Evolutionary conservation across 2,888 invertebrate genomes (phyloP).

Genomic region (Xylota sylvarum): DNA sequence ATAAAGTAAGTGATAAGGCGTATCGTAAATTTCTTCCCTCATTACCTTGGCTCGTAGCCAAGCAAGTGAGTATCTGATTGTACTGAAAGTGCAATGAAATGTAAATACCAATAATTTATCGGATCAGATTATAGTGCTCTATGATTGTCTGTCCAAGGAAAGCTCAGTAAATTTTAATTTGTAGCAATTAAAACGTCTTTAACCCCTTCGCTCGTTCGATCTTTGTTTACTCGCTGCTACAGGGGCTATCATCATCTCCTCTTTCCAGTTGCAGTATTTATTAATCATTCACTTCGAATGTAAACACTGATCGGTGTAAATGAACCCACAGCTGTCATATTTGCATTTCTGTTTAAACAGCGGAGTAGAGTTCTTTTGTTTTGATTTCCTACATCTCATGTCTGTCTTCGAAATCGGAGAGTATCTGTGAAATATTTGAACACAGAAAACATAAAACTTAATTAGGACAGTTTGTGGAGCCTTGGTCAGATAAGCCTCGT

Average conservation of each 20-base stretch:
- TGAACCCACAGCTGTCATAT: slow-evolving; percentile 39
- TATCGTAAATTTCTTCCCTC: not conserved
- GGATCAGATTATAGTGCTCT: not conserved
- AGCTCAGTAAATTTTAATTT: slow-evolving; percentile 1
- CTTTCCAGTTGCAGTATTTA: slow-evolving; percentile 1
- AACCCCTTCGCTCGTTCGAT: not conserved
- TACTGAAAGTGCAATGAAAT: not conserved
- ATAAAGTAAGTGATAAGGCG: slow-evolving; percentile 5
- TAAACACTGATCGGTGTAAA: slow-evolving; percentile 48
- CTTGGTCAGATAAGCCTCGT: not conserved
- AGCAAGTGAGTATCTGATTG: not conserved
- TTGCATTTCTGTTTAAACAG: slow-evolving; percentile 37
- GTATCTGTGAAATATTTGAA: slow-evolving; percentile 2
- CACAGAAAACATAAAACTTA: slow-evolving; percentile 11
- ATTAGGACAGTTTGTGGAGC: not conserved
- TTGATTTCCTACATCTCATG: not conserved
- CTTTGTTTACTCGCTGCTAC: not conserved
- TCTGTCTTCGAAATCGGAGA: not conserved
- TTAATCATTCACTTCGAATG: slow-evolving; percentile 15
- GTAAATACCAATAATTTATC: slow-evolving; percentile 1
- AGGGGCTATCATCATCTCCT: slow-evolving; percentile 6
- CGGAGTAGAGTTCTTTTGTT: slow-evolving; percentile 13
- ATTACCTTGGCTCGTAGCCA: not conserved
- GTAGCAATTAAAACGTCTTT: slow-evolving; percentile 12
- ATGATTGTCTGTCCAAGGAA: not conserved